Evolutionary conservation across 2,113 vertebrate species (phyloP).

Genomic region (Noctilio leporinus): DNA sequence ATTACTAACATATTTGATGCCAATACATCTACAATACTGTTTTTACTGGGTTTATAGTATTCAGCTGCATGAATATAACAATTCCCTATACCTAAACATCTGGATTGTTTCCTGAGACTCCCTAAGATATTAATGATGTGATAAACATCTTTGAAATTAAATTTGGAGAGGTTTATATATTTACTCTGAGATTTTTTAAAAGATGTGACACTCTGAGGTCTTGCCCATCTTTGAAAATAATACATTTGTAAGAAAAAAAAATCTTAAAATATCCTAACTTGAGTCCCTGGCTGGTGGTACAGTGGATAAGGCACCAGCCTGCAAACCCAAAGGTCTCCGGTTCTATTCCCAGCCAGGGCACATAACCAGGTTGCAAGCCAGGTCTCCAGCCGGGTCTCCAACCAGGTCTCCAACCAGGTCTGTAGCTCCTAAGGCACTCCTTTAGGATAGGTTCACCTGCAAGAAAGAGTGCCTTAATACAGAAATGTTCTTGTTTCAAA

Average conservation of each 20-base stretch:
- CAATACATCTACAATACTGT: not conserved
- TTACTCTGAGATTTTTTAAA: not conserved
- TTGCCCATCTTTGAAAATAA: not conserved
- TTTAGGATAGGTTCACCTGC: not conserved
- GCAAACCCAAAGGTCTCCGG: too few relatives aligned
- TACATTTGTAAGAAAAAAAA: not conserved
- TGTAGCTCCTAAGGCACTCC: too few relatives aligned
- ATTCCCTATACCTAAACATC: not conserved
- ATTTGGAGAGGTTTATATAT: not conserved
- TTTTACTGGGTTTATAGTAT: not conserved
- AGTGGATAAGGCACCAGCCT: too few relatives aligned
- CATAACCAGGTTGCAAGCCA: too few relatives aligned
- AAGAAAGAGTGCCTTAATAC: not conserved
- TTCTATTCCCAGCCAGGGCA: too few relatives aligned
- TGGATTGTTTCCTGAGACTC: not conserved
- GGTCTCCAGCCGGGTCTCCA: too few relatives aligned
- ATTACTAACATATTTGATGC: not conserved
- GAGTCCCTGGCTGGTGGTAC: too few relatives aligned
- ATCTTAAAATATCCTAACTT: not conserved
- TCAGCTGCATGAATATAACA: not conserved
- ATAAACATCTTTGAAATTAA: not conserved
- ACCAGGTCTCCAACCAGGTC: too few relatives aligned
- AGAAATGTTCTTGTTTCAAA: not conserved
- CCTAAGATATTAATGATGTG: not conserved
- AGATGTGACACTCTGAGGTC: not conserved